Evolutionary conservation across 2,797 vertebrate species (phyloP).

Genomic region (Micropoecilia bifurca): DNA sequence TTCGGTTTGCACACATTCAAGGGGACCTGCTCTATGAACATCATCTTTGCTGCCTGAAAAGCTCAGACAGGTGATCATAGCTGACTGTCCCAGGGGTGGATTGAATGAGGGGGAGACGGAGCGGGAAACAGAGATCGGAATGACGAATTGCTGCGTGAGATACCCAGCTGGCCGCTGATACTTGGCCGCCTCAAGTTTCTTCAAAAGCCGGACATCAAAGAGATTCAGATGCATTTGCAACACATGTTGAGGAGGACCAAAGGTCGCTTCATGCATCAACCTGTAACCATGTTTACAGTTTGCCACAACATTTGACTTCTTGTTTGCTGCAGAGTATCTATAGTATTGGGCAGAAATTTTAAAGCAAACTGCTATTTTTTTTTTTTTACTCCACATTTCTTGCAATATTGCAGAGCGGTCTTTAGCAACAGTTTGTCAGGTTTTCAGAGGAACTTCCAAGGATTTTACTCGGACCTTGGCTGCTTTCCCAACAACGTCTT

Average conservation of each 20-base stretch:
- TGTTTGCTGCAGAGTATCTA: neutral
- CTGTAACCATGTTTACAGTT: slow-evolving; percentile 10
- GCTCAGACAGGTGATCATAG: slow-evolving; percentile 58
- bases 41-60: slow-evolving; percentile 37
- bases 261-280: slow-evolving; percentile 16
- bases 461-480: neutral
- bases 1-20: slow-evolving; percentile 33
- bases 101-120: slow-evolving; percentile 34
- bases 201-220: slow-evolving; percentile 63
- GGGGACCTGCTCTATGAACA: slow-evolving; percentile 20
- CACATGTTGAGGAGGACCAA: slow-evolving; percentile 30
- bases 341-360: neutral
- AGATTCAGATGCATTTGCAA: slow-evolving; percentile 36
- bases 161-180: slow-evolving; percentile 54
- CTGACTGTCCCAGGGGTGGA: slow-evolving; percentile 35
- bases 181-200: slow-evolving; percentile 61
- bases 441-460: neutral
- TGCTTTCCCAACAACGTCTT: neutral
- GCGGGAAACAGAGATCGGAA: slow-evolving; percentile 28
- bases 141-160: slow-evolving; percentile 37
- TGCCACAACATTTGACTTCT: neutral
- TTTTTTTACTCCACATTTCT: neutral
- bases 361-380: too few relatives aligned
- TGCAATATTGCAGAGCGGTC: neutral
- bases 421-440: neutral